Base-by-base conservation (phyloP, 1,140 invertebrate genomes). In the Drosophila serrata region DNA sequence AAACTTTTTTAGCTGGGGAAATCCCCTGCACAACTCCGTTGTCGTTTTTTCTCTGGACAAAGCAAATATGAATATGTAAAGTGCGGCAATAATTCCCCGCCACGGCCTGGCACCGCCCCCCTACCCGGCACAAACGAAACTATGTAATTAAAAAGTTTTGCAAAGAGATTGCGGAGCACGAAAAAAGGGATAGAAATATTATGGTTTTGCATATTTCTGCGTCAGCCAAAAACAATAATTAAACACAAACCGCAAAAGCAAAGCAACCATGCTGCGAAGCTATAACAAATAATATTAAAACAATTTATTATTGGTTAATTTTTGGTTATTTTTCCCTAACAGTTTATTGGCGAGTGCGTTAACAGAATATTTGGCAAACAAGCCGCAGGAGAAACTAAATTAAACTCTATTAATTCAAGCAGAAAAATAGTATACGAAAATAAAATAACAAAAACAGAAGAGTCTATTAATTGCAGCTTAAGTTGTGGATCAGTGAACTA, bases 141-240 rank as follows among this genome's bases (percentile, higher is more conserved):
- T 74, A 65, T 82, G 65, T 82, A 88, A 86, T 88, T 86, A 86
- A 79, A 87, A 86, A 82, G 59, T 82, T 88, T 79, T 57, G 35
- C 70, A 68, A 64, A 76, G 69, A 59, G 68, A 72, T 72, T 70
- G 43, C 42, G 13, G 43, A 45, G 43, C 40, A 39, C 9, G 12
- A 33, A 42, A 61, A 65, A 65, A 29, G 13, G 65, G 31, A 59
- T 58, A 33, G 19, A 40, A 57, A 67, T 45, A 61, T 65, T 42
- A 40, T 33, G 62, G 45, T 46, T 72, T 69, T 78, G 61, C 49
- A 65, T 57, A 84, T 82, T 77, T 82, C 75, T 76, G 37, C 35
- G 67, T 49, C 35, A 33, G 60, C 77, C 69, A 69, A 12, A 43
- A 61, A 69, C 42, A 76, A 79, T 69, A 82, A 87, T 79, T 82